Percentiles rank a stretch among this genome's conserved stretches.
Conservation (phyloP, 37 sponge, comb jelly and placozoan genomes). For the Halisarca cf. caerulea region DNA sequence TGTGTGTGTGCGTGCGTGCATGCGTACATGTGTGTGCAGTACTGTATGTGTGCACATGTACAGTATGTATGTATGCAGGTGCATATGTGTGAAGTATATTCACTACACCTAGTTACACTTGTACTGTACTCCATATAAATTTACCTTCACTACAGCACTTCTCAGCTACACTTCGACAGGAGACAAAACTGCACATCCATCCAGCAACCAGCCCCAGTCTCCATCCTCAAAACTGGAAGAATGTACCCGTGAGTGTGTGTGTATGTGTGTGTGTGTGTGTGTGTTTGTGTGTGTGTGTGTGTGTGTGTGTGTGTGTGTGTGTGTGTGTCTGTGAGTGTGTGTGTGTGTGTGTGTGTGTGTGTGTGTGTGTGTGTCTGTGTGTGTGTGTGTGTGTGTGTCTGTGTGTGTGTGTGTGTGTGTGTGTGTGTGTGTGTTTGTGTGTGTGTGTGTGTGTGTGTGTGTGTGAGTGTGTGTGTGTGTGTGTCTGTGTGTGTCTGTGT, state of each 20-base stretch:
- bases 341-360: slow-evolving; percentile 46
- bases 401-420: slow-evolving; percentile 47
- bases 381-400: slow-evolving; percentile 37
- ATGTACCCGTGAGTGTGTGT: background rate
- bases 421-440: slow-evolving; percentile 31
- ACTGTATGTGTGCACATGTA: background rate
- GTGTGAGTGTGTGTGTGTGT: background rate
- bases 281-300: slow-evolving; percentile 1
- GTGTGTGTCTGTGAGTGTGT: slow-evolving; percentile 22
- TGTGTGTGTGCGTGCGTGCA: background rate
- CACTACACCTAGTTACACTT: background rate
- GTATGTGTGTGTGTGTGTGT: slow-evolving; percentile 19
- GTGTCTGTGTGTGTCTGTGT: slow-evolving; percentile 22
- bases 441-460: slow-evolving; percentile 30
- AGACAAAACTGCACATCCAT: background rate
- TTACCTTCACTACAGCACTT: background rate
- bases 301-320: background rate
- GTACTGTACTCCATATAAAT: too few relatives aligned
- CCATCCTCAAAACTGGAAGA: background rate
- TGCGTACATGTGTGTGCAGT: background rate
- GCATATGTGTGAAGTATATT: background rate
- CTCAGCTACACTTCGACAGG: background rate
- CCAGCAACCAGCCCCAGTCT: background rate
- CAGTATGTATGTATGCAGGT: too few relatives aligned
- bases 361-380: slow-evolving; percentile 9